Evolutionary conservation across 2,797 vertebrate species (phyloP), one percentile per base, ranked within the genome.

Genomic region (Cheirogaleus major): DNA sequence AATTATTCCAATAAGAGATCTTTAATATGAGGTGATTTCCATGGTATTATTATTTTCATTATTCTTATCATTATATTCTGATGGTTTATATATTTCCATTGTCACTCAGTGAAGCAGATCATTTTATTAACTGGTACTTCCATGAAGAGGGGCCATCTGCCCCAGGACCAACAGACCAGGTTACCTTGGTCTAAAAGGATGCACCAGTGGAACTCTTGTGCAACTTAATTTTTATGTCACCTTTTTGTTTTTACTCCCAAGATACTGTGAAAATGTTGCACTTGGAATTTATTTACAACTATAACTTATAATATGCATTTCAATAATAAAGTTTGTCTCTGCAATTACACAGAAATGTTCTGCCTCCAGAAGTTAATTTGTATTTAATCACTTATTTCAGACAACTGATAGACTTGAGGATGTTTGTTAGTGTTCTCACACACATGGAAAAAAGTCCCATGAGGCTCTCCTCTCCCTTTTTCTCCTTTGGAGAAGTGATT

Each of bases 301-400:
- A 67, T 96, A 95, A 92, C 67, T 98, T 91, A 95, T 96, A 89
- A 94, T 70, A 83, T 81, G 22, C n/a, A 93, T 95, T 91, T 96
- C 92, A 87, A 63, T 88, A 93, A 93, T 95, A 96, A 97, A 95
- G 35, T 83, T 69, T 55, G 4, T 95, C 12, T 88, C 38, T 81
- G 6, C 93, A 84, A 83, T 93, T 95, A 89, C 15, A 55, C 65
- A 88, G 25, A 52, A 76, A 41, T 38, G 32, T 76, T 92, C 27
- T 95, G 65, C 69, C 17, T 95, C 72, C 57, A 38, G 32, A 93
- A 92, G 35, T 69, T 61, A 90, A 35, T 72, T 38, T 61, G 25
- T 81, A 78, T 52, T 89, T 92, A 73, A 7, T 43, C 9, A 86
- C 3, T 59, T 93, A 10, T 85, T 93, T 87, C 57, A 88, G 22